phyloP scores from a whole-genome alignment of 2,797 vertebrate genomes.

The Mallotus villosus region DNA sequence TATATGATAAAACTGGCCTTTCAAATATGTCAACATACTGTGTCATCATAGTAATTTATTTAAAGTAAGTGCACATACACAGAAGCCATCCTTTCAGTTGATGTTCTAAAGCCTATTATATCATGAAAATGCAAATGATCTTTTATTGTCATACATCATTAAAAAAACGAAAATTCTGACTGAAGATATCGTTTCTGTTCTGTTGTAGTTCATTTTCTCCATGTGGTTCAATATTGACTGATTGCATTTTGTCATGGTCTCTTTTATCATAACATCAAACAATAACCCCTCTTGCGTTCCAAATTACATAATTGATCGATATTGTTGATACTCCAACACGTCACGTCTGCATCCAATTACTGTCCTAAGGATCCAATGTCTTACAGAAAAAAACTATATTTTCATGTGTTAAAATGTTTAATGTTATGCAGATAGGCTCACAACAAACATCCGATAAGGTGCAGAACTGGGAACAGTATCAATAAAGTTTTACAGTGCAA shows the following conservation, averaged over 20 bases:
- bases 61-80: constrained; percentile 84
- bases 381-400: constrained; percentile 8
- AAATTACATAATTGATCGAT: no score
- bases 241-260: no score
- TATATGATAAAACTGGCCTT: constrained; percentile 73
- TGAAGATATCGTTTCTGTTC: no score
- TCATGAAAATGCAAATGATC: constrained; percentile 74
- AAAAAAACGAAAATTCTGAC: constrained; percentile 52
- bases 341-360: no score
- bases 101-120: constrained; percentile 82
- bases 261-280: no score
- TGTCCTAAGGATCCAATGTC: neutral
- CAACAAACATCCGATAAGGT: constrained; percentile 55
- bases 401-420: constrained; percentile 57
- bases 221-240: no score
- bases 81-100: constrained; percentile 57
- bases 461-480: constrained; percentile 41
- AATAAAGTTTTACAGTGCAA: constrained; percentile 49
- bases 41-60: constrained; percentile 86
- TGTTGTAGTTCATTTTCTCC: no score
- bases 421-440: constrained; percentile 54
- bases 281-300: no score
- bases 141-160: constrained; percentile 81
- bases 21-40: constrained; percentile 72
- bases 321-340: neutral